A percentile compares a stretch with the other conserved stretches of the same genome.
These are phyloP conservation scores for Lasioglossum zephyrum DNA, from an alignment of 2,888 invertebrate species.

Conservation along the genomic window DNA sequence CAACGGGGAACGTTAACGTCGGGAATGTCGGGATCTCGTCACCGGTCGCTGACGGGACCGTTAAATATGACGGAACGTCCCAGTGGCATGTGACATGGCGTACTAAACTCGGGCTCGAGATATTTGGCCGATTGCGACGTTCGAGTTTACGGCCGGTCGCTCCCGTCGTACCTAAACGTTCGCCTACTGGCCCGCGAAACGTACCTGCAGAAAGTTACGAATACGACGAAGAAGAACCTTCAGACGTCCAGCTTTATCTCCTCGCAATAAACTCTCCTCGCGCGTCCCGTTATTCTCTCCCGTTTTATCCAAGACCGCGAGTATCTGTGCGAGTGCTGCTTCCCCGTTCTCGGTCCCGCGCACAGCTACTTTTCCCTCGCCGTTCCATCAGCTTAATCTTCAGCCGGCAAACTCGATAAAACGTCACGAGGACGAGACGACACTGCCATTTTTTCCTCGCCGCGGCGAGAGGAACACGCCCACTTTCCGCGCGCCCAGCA, in stretches of 20 bases:
- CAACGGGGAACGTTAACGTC: background rate
- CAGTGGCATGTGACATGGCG: constrained; percentile 15
- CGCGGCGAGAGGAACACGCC: constrained; percentile 38
- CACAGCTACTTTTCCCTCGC: background rate
- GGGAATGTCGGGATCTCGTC: background rate
- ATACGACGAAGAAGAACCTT: constrained; percentile 64
- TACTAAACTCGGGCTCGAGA: constrained; percentile 46
- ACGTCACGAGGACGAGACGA: constrained; percentile 45
- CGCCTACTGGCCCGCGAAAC: constrained; percentile 43
- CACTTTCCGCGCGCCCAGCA: constrained; percentile 32
- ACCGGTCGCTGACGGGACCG: constrained; percentile 6
- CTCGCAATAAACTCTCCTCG: constrained; percentile 55
- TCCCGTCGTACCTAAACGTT: background rate
- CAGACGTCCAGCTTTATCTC: constrained; percentile 67
- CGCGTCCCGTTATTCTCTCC: background rate
- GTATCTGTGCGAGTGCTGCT: background rate
- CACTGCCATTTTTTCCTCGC: constrained; percentile 42
- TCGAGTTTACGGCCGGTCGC: constrained; percentile 62
- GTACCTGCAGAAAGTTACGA: constrained; percentile 67
- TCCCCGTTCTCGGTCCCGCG: background rate
- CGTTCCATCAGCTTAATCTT: constrained; percentile 62
- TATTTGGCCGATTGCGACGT: constrained; percentile 59
- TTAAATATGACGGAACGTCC: constrained; percentile 29
- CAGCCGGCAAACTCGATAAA: constrained; percentile 57
- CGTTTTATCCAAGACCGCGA: background rate